These are phyloP conservation scores for Dendrolimus kikuchii DNA, from an alignment of 1,140 invertebrate species.

Conservation along the genomic window DNA sequence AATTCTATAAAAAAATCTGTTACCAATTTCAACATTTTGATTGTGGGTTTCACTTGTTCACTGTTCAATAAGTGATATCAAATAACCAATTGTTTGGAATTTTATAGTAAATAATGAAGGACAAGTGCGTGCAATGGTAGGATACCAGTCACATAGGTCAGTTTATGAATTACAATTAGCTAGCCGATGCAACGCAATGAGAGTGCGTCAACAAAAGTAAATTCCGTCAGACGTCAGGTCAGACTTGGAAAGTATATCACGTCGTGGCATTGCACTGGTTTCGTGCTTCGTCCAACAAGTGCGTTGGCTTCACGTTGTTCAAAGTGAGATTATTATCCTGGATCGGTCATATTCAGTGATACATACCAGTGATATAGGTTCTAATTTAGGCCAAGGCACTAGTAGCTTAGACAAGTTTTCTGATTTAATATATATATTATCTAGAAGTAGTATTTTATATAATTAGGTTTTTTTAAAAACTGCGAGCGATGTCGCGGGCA, in stretches of 20 bases:
- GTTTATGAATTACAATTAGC: constrained; percentile 22
- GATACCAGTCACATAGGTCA: constrained; percentile 6
- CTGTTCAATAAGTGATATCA: constrained; percentile 25
- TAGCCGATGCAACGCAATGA: neutral
- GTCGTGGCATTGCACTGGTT: neutral
- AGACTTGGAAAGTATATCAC: too few relatives aligned
- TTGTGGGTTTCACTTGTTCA: constrained; percentile 15
- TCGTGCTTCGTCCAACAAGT: neutral
- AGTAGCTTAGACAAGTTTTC: too few relatives aligned
- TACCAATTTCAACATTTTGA: constrained; percentile 15
- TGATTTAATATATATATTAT: too few relatives aligned
- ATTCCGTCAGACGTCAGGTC: neutral
- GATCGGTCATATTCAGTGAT: too few relatives aligned
- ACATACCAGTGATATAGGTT: too few relatives aligned
- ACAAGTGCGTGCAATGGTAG: constrained; percentile 14
- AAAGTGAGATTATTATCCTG: too few relatives aligned
- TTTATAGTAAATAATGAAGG: constrained; percentile 35
- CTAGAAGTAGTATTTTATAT: too few relatives aligned
- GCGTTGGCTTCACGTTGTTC: too few relatives aligned
- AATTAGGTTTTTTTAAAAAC: too few relatives aligned
- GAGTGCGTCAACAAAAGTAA: constrained; percentile 1
- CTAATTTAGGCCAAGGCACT: too few relatives aligned
- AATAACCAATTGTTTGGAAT: constrained; percentile 7
- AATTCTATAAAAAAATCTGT: neutral
- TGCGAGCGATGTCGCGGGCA: too few relatives aligned